A percentile compares a stretch with the other conserved stretches of the same genome.
Evolutionary conservation across 1,140 invertebrate species (phyloP).

Genomic region (Bombus waltoni): DNA sequence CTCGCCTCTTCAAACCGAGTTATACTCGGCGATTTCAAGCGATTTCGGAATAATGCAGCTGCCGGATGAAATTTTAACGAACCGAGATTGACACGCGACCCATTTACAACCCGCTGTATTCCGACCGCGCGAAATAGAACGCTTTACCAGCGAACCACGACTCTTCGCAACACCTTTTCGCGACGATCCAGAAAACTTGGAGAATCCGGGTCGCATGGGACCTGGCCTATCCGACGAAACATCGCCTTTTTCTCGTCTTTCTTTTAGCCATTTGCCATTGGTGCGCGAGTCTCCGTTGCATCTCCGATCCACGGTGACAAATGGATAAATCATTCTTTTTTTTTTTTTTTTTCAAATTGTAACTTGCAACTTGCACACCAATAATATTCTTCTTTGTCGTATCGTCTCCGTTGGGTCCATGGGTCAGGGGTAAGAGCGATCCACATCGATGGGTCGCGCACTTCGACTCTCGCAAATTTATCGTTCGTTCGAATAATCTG

Average conservation of each 20-base stretch:
- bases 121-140: slow-evolving; percentile 30
- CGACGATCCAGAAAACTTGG: background rate
- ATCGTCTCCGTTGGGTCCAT: too few relatives aligned
- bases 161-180: background rate
- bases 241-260: background rate
- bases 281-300: too few relatives aligned
- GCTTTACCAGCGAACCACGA: background rate
- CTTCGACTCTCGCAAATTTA: too few relatives aligned
- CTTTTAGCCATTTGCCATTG: too few relatives aligned
- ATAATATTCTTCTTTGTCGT: too few relatives aligned
- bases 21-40: slow-evolving; percentile 7
- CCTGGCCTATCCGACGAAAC: background rate
- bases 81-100: slow-evolving; percentile 38
- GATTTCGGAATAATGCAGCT: slow-evolving; percentile 15
- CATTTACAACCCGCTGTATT: slow-evolving; percentile 8
- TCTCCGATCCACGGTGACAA: too few relatives aligned
- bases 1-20: background rate
- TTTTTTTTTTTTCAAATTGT: too few relatives aligned
- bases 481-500: too few relatives aligned
- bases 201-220: slow-evolving; percentile 20
- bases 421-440: too few relatives aligned
- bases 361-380: too few relatives aligned
- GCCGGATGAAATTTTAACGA: slow-evolving; percentile 30
- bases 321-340: too few relatives aligned
- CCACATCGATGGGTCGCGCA: too few relatives aligned